These are phyloP conservation scores for Himantopus leucocephalus DNA, from an alignment of 2,113 vertebrate genomes.

Conservation along the genomic window DNA sequence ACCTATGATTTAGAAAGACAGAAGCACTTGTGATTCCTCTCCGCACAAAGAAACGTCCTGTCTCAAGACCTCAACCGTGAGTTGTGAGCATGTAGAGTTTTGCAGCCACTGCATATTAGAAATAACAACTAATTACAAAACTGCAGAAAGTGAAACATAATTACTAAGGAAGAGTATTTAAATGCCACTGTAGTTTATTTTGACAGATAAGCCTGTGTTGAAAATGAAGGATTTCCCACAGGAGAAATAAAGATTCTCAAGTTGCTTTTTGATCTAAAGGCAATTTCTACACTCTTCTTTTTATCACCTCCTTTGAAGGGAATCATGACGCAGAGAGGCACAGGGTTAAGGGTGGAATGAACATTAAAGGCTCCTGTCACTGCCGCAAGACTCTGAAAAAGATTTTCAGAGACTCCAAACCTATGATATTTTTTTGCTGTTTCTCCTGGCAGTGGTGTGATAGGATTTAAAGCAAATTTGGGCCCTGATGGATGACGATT, in stretches of 20 bases:
- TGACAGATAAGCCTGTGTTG: not conserved
- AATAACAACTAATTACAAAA: constrained; percentile 53
- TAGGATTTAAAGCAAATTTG: not conserved
- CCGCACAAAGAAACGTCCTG: not conserved
- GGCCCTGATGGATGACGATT: not conserved
- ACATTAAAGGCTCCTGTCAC: constrained; percentile 12
- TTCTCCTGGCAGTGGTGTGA: not conserved
- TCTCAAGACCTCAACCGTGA: not conserved
- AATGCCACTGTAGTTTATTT: constrained; percentile 13
- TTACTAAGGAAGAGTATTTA: constrained; percentile 34
- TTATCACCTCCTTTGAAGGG: constrained; percentile 16
- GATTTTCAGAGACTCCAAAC: not conserved
- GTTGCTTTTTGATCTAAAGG: constrained; percentile 27
- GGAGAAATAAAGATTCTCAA: not conserved
- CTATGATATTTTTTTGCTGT: not conserved
- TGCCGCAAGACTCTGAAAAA: not conserved
- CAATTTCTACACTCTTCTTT: constrained; percentile 13
- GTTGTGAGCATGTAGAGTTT: not conserved
- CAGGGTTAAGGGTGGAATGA: constrained; percentile 1
- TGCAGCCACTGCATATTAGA: not conserved
- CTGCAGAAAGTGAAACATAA: constrained; percentile 8
- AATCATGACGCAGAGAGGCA: constrained; percentile 9
- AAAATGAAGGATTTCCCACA: not conserved
- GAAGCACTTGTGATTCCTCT: not conserved
- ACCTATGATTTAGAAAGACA: constrained; percentile 15